Evolutionary conservation across 1,140 invertebrate genomes (phyloP), one percentile per base, ranked within the genome.

Genomic region (Drosophila prosaltans): DNA sequence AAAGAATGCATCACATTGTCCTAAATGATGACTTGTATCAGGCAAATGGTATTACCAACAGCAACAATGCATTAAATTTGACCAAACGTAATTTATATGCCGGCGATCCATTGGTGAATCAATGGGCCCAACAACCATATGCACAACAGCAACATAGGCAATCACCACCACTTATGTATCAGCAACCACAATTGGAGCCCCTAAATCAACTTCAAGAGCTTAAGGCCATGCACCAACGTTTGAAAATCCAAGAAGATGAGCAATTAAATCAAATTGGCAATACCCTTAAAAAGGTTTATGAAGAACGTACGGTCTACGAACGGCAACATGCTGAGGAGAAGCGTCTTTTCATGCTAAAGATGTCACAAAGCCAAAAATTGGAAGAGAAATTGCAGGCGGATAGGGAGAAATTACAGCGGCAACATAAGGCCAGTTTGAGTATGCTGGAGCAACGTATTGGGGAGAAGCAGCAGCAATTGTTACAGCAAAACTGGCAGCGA

Each of bases 321-420:
- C 74, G 79, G 4, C 60, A 78, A 26, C 72, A 88, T 61, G 80
- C 67, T 2, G 76, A 80, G 1, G 69, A 80, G 24, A 72, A 83
- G 30, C 73, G 84, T 1, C 1, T 61, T 2, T 89, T 74, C 6
- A 41, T 69, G 40, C 39, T 65, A 10, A 84, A 89, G 61, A 84
- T 86, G 80, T 39, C 71, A 1, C 57, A 83, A 21, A 21, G 32
- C 32, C 57, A 62, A 3, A 36, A 62, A 11, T 1, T n/a, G 41
- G 60, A 62, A 6, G n/a, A 62, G 9, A 62, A 62, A 26, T 30
- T 62, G 40, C 40, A 28, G 21, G 60, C 36, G 36, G 60, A 62
- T 3, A 43, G 41, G 24, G 40, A 43, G 11, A n/a, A 30, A 10
- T 28, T 28, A 5, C 40, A 45, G 41, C 36, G 40, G 21, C 60